phyloP scores from a whole-genome alignment of 1,140 invertebrate species.

The Nasonia vitripennis region DNA sequence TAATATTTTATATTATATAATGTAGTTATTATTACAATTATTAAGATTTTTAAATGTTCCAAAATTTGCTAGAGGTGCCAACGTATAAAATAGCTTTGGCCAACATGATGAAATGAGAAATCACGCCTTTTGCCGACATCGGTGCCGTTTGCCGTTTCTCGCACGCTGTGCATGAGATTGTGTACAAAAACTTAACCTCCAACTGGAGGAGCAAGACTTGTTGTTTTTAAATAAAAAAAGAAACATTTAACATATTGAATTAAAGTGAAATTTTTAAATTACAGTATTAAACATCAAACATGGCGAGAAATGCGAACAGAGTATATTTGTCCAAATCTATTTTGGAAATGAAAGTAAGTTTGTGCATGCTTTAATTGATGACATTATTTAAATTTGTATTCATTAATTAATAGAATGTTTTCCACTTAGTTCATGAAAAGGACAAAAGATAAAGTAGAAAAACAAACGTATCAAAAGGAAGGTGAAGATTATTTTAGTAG shows the following conservation, averaged over 20 bases:
- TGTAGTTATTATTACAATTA: background rate
- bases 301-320: constrained; percentile 58
- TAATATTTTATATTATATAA: background rate
- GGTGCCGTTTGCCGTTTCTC: too few species aligned
- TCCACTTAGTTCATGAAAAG: constrained; percentile 88
- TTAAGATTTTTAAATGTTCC: background rate
- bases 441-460: constrained; percentile 87
- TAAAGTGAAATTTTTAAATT: background rate
- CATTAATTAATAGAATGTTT: constrained; percentile 42
- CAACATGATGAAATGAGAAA: background rate
- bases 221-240: background rate
- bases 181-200: constrained; percentile 5
- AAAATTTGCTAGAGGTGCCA: too few species aligned
- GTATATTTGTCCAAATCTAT: constrained; percentile 81
- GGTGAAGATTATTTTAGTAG: constrained; percentile 80
- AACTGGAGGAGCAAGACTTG: background rate
- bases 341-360: constrained; percentile 81
- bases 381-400: constrained; percentile 22
- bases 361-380: background rate
- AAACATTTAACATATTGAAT: background rate
- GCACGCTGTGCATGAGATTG: background rate
- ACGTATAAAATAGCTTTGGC: background rate
- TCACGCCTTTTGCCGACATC: too few species aligned
- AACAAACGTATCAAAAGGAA: constrained; percentile 84
- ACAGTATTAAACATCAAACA: background rate